phyloP scores from a whole-genome alignment of 2,797 vertebrate genomes.

The Pseudocheirus occidentalis region DNA sequence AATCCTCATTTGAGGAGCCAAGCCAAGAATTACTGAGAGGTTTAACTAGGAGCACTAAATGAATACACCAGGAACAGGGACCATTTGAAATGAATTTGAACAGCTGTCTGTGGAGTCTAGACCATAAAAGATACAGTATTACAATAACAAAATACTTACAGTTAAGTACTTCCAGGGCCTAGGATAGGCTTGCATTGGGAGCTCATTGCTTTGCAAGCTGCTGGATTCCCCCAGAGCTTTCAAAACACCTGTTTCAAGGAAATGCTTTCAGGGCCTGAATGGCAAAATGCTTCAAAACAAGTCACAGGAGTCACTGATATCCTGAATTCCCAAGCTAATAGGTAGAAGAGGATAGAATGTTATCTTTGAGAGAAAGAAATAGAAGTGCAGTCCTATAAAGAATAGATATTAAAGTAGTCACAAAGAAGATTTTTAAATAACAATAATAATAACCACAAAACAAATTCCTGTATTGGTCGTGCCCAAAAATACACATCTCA shows the following conservation, averaged over 20 bases:
- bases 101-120: conserved; percentile 77
- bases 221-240: conserved; percentile 72
- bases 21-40: conserved; percentile 70
- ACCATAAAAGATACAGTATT: conserved; percentile 79
- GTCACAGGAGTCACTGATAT: conserved; percentile 25
- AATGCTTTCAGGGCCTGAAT: conserved; percentile 64
- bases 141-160: conserved; percentile 79
- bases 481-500: neutral
- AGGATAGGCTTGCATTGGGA: conserved; percentile 61
- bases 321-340: conserved; percentile 54
- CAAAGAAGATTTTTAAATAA: conserved; percentile 15
- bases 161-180: conserved; percentile 67
- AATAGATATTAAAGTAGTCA: conserved; percentile 54
- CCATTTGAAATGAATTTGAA: conserved; percentile 77
- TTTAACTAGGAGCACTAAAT: conserved; percentile 76
- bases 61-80: conserved; percentile 75
- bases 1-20: conserved; percentile 62
- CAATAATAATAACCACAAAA: neutral
- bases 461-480: neutral
- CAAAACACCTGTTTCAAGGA: conserved; percentile 76
- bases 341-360: conserved; percentile 1
- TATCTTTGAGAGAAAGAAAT: conserved; percentile 52
- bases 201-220: conserved; percentile 65
- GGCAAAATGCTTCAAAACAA: conserved; percentile 71
- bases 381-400: conserved; percentile 67